These are phyloP conservation scores for Tiaroga cobitis DNA, from an alignment of 2,797 vertebrate species.

Conservation along the genomic window DNA sequence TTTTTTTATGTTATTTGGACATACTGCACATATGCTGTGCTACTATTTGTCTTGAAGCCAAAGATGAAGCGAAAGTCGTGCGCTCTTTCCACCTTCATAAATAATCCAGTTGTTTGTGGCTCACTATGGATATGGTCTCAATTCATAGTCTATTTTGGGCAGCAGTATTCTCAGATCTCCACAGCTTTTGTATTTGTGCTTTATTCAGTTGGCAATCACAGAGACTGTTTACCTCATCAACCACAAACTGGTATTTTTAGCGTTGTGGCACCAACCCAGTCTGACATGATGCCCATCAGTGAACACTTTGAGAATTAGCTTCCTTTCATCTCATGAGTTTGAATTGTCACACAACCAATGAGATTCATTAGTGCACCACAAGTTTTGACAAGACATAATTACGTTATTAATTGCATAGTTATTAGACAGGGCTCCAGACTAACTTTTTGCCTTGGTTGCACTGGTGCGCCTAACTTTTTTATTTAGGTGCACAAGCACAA, in stretches of 20 bases:
- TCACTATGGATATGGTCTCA: slow-evolving; percentile 3
- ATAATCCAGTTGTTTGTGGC: slow-evolving; percentile 26
- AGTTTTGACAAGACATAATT: not conserved
- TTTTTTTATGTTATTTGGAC: not conserved
- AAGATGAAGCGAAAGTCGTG: not conserved
- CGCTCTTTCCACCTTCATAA: slow-evolving; percentile 12
- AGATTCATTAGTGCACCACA: not conserved
- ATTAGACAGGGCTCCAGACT: too few species aligned
- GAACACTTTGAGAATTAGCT: too few species aligned
- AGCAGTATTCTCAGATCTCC: slow-evolving; percentile 1
- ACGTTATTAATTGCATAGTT: not conserved
- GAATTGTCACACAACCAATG: not conserved
- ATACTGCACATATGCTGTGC: not conserved
- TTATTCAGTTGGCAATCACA: not conserved
- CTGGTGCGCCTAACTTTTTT: too few species aligned
- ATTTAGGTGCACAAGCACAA: too few species aligned
- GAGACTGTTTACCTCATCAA: not conserved
- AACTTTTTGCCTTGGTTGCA: too few species aligned
- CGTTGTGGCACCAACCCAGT: not conserved
- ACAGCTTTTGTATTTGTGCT: not conserved
- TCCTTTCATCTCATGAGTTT: too few species aligned
- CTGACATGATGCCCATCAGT: slow-evolving; percentile 1
- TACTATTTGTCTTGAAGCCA: not conserved
- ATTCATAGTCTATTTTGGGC: slow-evolving; percentile 12
- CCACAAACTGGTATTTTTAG: slow-evolving; percentile 11